A percentile compares a stretch with the other conserved stretches of the same genome.
Evolutionary conservation across 30 jellyfish, hydroid and myxozoan genomes (phyloP).

Genomic region (Cassiopea xamachana): DNA sequence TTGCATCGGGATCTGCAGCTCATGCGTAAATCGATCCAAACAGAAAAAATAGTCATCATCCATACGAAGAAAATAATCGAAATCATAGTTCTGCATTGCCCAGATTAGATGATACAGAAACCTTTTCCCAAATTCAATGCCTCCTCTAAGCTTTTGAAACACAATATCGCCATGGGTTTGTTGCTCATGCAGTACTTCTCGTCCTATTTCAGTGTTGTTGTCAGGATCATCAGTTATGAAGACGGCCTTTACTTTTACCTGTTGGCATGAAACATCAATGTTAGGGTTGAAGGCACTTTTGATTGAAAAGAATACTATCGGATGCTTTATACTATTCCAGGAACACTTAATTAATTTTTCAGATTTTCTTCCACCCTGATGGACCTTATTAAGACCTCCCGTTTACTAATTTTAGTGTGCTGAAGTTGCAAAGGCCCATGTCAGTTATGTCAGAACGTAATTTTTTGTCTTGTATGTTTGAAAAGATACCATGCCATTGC

Average conservation of each 20-base stretch:
- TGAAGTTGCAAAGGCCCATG: no score
- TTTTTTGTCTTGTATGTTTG: no score
- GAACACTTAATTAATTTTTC: no score
- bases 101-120: slow-evolving; percentile 86
- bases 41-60: slow-evolving; percentile 90
- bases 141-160: slow-evolving; percentile 77
- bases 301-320: no score
- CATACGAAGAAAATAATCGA: slow-evolving; percentile 81
- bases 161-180: slow-evolving; percentile 48
- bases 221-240: slow-evolving; percentile 77
- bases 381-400: no score
- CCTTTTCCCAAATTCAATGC: slow-evolving; percentile 88
- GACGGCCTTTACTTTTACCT: slow-evolving; percentile 58
- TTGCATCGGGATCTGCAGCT: slow-evolving; percentile 65
- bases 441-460: no score
- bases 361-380: no score
- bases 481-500: no score
- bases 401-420: no score
- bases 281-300: no score
- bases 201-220: slow-evolving; percentile 42
- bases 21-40: slow-evolving; percentile 62
- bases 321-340: no score
- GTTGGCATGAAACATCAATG: no score
- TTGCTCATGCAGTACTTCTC: slow-evolving; percentile 52
- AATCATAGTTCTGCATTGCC: slow-evolving; percentile 86